Evolutionary conservation across 2,888 invertebrate species (phyloP).

Genomic region (Drosophila testacea): DNA sequence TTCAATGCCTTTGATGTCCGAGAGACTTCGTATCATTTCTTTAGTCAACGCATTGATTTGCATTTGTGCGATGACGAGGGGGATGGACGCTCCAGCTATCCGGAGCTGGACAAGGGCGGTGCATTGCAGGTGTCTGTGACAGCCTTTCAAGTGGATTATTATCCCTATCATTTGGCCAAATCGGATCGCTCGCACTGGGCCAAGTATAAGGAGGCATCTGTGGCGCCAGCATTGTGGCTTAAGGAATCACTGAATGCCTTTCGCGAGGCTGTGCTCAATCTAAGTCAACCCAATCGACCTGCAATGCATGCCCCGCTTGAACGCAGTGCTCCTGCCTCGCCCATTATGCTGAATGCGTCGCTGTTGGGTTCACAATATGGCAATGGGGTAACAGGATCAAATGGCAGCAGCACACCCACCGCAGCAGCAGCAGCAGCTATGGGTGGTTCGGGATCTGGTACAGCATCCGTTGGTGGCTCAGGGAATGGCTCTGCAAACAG

Average conservation of each 20-base stretch:
- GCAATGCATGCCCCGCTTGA: slow-evolving; percentile 84
- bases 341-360: slow-evolving; percentile 78
- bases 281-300: slow-evolving; percentile 88
- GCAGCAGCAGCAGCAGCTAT: slow-evolving; percentile 42
- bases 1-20: slow-evolving; percentile 96
- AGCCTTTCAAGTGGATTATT: slow-evolving; percentile 95
- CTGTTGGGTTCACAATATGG: slow-evolving; percentile 69
- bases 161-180: slow-evolving; percentile 97
- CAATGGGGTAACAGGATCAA: slow-evolving; percentile 57
- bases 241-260: slow-evolving; percentile 93
- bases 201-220: slow-evolving; percentile 91
- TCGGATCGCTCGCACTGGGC: slow-evolving; percentile 96
- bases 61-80: slow-evolving; percentile 98
- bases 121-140: slow-evolving; percentile 96
- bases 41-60: slow-evolving; percentile 96
- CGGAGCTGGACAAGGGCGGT: slow-evolving; percentile 94
- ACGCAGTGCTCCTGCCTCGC: slow-evolving; percentile 82
- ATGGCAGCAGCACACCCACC: slow-evolving; percentile 68
- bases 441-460: slow-evolving; percentile 52
- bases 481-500: slow-evolving; percentile 71
- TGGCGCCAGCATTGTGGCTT: slow-evolving; percentile 94
- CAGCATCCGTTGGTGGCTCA: slow-evolving; percentile 55
- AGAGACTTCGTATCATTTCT: slow-evolving; percentile 98
- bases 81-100: slow-evolving; percentile 93
- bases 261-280: slow-evolving; percentile 90